Evolutionary conservation across 2,888 invertebrate genomes (phyloP).

Genomic region (Hofmannophila pseudospretella): DNA sequence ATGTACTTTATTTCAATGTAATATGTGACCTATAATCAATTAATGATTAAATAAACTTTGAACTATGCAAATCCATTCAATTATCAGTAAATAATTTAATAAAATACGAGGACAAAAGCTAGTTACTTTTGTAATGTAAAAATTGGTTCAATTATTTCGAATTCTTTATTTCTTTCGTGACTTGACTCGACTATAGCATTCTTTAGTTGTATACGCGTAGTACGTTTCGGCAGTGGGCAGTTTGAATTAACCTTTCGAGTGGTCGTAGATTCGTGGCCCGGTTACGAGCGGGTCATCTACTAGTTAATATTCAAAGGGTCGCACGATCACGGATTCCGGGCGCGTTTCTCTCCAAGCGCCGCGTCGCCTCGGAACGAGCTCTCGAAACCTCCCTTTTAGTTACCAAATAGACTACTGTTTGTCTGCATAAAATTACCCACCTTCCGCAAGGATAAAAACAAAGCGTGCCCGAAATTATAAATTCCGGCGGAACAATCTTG

Average conservation of each 20-base stretch:
- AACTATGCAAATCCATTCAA: too few species aligned
- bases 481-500: constrained; percentile 5
- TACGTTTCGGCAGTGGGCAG: constrained; percentile 34
- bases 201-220: not conserved
- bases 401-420: constrained; percentile 38
- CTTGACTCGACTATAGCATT: not conserved
- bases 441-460: constrained; percentile 12
- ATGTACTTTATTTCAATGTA: too few species aligned
- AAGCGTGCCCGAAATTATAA: constrained; percentile 12
- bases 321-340: constrained; percentile 62
- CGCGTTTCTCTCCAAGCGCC: constrained; percentile 51
- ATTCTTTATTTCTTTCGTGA: constrained; percentile 7
- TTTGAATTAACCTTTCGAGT: constrained; percentile 58
- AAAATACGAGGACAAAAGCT: too few species aligned
- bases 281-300: constrained; percentile 63
- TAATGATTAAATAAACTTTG: too few species aligned
- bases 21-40: too few species aligned
- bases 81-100: too few species aligned
- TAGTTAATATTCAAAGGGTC: constrained; percentile 74
- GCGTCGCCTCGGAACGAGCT: constrained; percentile 34
- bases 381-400: constrained; percentile 44
- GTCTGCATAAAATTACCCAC: constrained; percentile 17
- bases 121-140: too few species aligned
- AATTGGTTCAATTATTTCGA: constrained; percentile 4
- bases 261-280: constrained; percentile 54